These are phyloP conservation scores for Falcunculus frontatus DNA, from an alignment of 2,113 vertebrate species.

Conservation along the genomic window DNA sequence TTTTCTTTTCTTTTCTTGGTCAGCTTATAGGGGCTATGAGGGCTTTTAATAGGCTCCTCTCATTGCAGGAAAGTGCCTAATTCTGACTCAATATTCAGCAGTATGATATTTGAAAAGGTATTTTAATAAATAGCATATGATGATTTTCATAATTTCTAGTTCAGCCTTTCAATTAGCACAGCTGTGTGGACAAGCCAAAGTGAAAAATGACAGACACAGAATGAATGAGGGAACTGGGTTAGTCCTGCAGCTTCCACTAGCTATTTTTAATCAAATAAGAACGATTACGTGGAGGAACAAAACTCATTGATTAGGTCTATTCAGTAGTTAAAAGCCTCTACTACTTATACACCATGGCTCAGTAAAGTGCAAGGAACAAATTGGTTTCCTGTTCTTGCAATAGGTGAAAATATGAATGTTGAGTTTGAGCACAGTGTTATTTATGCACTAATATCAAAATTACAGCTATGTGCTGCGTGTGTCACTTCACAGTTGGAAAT, in stretches of 20 bases:
- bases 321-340: conserved; percentile 32
- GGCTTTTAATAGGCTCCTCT: background rate
- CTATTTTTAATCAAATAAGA: background rate
- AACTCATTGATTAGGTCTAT: background rate
- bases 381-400: conserved; percentile 41
- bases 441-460: conserved; percentile 71
- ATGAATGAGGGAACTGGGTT: background rate
- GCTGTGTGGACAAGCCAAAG: background rate
- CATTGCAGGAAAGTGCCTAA: background rate
- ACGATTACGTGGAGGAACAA: background rate
- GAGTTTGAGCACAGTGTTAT: conserved; percentile 51
- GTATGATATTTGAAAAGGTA: background rate
- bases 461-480: conserved; percentile 57
- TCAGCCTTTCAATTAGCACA: background rate
- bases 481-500: conserved; percentile 70
- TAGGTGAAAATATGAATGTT: conserved; percentile 61
- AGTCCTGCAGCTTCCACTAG: background rate
- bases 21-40: background rate
- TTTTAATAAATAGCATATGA: background rate
- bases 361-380: conserved; percentile 28
- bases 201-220: background rate
- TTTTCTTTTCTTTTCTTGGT: background rate
- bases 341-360: background rate
- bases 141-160: background rate
- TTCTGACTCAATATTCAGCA: background rate